Percentiles rank a stretch among this genome's conserved stretches.
These are phyloP conservation scores for Oscheius sp. DNA, from an alignment of 2,888 invertebrate genomes.

Conservation along the genomic window DNA sequence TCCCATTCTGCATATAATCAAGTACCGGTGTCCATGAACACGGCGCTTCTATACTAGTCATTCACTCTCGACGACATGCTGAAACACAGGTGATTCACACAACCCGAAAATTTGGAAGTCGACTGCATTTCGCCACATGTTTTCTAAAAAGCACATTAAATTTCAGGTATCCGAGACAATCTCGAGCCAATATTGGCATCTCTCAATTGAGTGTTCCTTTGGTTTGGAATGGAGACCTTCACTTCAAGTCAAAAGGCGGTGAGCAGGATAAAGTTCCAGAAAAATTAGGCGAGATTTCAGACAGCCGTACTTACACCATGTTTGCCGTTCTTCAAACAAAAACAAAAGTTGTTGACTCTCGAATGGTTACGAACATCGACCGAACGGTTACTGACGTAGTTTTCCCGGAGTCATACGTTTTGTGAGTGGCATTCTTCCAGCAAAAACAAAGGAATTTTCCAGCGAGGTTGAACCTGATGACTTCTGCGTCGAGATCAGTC, in stretches of 20 bases:
- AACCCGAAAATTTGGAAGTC: not conserved
- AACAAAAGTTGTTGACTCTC: conserved; percentile 50
- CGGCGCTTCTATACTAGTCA: conserved; percentile 11
- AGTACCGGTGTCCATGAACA: conserved; percentile 29
- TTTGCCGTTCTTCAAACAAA: conserved; percentile 52
- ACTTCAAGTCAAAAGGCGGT: conserved; percentile 45
- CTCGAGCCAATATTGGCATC: conserved; percentile 47
- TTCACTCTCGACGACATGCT: conserved; percentile 14
- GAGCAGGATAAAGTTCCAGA: not conserved
- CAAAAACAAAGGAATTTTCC: conserved; percentile 2
- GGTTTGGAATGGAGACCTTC: conserved; percentile 51
- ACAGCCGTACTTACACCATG: conserved; percentile 53
- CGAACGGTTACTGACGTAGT: conserved; percentile 54
- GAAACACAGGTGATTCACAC: conserved; percentile 24
- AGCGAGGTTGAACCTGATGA: conserved; percentile 55
- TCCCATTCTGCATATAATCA: conserved; percentile 30
- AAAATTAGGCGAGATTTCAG: conserved; percentile 33
- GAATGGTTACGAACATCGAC: conserved; percentile 50
- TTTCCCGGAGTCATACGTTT: conserved; percentile 49
- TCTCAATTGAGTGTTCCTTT: conserved; percentile 55
- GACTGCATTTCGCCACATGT: not conserved
- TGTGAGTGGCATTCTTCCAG: conserved; percentile 36
- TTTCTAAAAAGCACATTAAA: no score
- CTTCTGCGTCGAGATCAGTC: conserved; percentile 48
- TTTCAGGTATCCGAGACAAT: conserved; percentile 28